Conservation (phyloP, 2,797 vertebrate genomes). For the Pachyuromys duprasi region DNA sequence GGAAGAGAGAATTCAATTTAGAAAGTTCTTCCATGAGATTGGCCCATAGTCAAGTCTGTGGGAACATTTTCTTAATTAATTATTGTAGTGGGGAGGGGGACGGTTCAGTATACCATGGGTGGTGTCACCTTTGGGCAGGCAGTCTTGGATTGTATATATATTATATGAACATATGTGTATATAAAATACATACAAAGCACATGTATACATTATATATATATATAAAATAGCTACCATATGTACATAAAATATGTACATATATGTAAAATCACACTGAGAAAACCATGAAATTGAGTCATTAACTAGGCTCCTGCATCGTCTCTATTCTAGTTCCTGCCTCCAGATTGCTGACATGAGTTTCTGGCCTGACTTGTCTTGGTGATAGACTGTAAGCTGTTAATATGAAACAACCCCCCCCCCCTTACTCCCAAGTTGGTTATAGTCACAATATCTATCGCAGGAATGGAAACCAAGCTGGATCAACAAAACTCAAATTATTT, state of each 20-base stretch:
- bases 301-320: not conserved
- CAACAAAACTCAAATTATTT: not conserved
- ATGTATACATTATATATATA: too few species aligned
- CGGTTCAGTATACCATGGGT: not conserved
- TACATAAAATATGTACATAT: too few species aligned
- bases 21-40: not conserved
- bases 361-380: not conserved
- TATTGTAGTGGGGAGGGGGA: not conserved
- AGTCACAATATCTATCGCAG: not conserved
- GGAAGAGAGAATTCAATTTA: not conserved
- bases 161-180: too few species aligned
- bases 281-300: not conserved
- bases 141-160: too few species aligned
- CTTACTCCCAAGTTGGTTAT: not conserved
- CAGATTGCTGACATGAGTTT: not conserved
- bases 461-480: not conserved
- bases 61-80: not conserved
- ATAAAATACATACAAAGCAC: too few species aligned
- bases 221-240: too few species aligned
- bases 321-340: not conserved
- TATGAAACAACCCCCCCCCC: not conserved
- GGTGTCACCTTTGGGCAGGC: not conserved
- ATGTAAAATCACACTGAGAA: not conserved
- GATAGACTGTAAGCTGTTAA: not conserved
- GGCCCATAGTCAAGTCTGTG: not conserved